Evolutionary conservation across 1,140 invertebrate species (phyloP).

Genomic region (Platyscapa corneri): DNA sequence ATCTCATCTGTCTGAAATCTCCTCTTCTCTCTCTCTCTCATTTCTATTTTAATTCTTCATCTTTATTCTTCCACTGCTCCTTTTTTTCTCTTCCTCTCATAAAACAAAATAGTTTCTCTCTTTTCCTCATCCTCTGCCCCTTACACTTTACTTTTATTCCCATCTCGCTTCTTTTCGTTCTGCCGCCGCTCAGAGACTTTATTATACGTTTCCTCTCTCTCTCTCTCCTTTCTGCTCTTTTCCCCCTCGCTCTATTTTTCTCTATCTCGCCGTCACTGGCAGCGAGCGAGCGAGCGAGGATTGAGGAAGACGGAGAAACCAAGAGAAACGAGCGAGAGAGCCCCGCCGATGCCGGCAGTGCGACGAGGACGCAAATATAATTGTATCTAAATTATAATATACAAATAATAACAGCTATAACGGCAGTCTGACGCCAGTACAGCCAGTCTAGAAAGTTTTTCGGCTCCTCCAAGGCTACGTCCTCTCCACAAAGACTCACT

Average conservation of each 20-base stretch:
- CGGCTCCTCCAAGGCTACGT: slow-evolving; percentile 11
- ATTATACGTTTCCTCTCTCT: slow-evolving; percentile 67
- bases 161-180: slow-evolving; percentile 52
- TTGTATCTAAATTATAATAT: slow-evolving; percentile 76
- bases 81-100: slow-evolving; percentile 47
- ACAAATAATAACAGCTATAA: slow-evolving; percentile 75
- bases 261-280: slow-evolving; percentile 47
- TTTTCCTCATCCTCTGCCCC: slow-evolving; percentile 55
- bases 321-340: background rate
- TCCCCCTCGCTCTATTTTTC: slow-evolving; percentile 50
- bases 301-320: background rate
- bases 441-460: slow-evolving; percentile 67
- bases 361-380: slow-evolving; percentile 71
- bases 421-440: slow-evolving; percentile 73
- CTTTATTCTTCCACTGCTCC: slow-evolving; percentile 52
- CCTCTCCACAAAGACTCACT: slow-evolving; percentile 33
- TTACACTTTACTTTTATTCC: slow-evolving; percentile 37
- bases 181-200: slow-evolving; percentile 62
- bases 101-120: slow-evolving; percentile 59
- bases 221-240: slow-evolving; percentile 15
- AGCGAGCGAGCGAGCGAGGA: slow-evolving; percentile 27
- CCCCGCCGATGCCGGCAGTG: slow-evolving; percentile 47
- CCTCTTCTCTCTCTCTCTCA: slow-evolving; percentile 29
- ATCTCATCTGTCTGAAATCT: slow-evolving; percentile 48
- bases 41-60: slow-evolving; percentile 52